Conservation (phyloP, 2,888 invertebrate species). For the Lasioglossum pauxillum region DNA sequence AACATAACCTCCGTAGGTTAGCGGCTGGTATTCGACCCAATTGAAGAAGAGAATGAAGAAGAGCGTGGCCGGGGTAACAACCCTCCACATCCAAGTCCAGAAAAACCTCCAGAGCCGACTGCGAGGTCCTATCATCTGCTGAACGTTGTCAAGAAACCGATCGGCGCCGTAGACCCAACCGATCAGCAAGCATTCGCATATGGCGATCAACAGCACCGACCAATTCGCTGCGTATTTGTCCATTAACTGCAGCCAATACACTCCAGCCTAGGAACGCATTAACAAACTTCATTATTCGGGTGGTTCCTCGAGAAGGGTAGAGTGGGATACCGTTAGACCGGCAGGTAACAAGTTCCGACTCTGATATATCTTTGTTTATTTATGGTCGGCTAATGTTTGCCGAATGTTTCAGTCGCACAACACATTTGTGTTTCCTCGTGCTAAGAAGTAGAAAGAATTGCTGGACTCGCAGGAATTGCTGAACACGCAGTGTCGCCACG, state of each 20-base stretch:
- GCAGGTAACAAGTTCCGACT: too few relatives aligned
- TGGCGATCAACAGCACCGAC: constrained; percentile 91
- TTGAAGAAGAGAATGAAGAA: constrained; percentile 92
- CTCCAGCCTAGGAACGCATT: constrained; percentile 87
- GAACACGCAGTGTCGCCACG: too few relatives aligned
- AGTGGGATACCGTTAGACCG: too few relatives aligned
- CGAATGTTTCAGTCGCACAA: too few relatives aligned
- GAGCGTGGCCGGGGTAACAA: constrained; percentile 90
- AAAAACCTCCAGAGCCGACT: constrained; percentile 88
- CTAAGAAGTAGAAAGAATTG: too few relatives aligned
- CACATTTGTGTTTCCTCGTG: too few relatives aligned
- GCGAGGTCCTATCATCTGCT: constrained; percentile 91
- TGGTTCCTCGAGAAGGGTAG: background rate
- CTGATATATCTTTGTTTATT: too few relatives aligned
- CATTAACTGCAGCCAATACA: constrained; percentile 92
- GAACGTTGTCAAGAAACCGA: constrained; percentile 91
- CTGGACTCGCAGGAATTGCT: too few relatives aligned
- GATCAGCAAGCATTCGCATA: constrained; percentile 91
- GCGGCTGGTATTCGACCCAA: constrained; percentile 92
- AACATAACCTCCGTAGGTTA: constrained; percentile 90
- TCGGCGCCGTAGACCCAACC: constrained; percentile 94
- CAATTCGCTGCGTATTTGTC: constrained; percentile 92
- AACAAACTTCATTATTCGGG: background rate
- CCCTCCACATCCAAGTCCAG: constrained; percentile 92
- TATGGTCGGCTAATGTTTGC: too few relatives aligned